Conservation (phyloP, 1,140 invertebrate species). For the Nasonia vitripennis region DNA sequence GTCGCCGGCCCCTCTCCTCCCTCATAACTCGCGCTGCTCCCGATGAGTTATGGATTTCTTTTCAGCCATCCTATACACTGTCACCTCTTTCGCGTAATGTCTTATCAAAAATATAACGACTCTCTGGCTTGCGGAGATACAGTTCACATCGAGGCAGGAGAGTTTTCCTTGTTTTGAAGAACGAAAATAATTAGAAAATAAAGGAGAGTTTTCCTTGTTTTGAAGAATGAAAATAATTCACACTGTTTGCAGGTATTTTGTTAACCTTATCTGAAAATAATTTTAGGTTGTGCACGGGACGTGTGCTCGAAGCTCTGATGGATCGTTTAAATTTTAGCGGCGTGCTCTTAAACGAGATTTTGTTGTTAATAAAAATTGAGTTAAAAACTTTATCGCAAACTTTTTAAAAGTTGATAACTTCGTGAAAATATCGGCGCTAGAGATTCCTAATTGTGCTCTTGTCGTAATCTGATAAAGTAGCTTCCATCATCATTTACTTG, state of each 20-base stretch:
- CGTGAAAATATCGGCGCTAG: slow-evolving; percentile 12
- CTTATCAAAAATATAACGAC: slow-evolving; percentile 35
- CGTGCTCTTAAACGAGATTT: not conserved
- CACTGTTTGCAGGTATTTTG: not conserved
- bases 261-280: not conserved
- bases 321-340: not conserved
- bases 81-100: slow-evolving; percentile 28
- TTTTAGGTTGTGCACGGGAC: not conserved
- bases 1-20: not conserved
- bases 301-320: too few relatives aligned
- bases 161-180: too few relatives aligned
- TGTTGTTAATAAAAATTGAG: not conserved
- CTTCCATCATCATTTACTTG: slow-evolving; percentile 30
- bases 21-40: not conserved
- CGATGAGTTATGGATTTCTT: slow-evolving; percentile 38
- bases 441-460: slow-evolving; percentile 14
- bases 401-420: slow-evolving; percentile 13
- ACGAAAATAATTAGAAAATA: too few relatives aligned
- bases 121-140: not conserved
- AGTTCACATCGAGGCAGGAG: not conserved
- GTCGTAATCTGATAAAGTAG: slow-evolving; percentile 30
- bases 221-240: too few relatives aligned
- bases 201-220: too few relatives aligned
- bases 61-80: not conserved
- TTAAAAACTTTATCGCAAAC: slow-evolving; percentile 22